These are phyloP conservation scores for Rotaria macrura DNA, from an alignment of 2,888 invertebrate genomes.

Conservation along the genomic window DNA sequence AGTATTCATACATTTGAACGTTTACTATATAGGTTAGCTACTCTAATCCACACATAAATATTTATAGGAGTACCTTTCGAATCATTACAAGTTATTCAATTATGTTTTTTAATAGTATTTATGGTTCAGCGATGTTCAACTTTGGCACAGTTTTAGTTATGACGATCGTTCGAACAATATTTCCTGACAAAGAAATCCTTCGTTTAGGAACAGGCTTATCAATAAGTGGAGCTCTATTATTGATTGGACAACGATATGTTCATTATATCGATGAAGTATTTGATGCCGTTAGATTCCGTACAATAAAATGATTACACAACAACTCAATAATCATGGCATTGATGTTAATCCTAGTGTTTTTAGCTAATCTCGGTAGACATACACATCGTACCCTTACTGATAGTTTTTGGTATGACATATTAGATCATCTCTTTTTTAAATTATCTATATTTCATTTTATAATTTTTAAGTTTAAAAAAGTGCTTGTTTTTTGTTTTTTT, in stretches of 20 bases:
- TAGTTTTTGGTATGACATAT: neutral
- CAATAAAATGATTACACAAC: neutral
- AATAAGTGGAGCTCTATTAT: neutral
- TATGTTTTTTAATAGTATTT: neutral
- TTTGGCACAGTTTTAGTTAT: neutral
- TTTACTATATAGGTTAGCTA: neutral
- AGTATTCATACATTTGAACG: neutral
- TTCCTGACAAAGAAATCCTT: neutral
- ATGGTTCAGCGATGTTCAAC: neutral
- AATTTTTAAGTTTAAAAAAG: neutral
- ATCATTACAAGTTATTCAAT: neutral
- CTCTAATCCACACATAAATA: neutral
- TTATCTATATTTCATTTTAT: neutral
- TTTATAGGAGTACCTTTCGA: neutral
- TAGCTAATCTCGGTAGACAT: neutral
- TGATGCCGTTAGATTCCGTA: neutral
- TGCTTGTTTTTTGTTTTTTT: neutral
- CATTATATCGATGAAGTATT: constrained; percentile 18
- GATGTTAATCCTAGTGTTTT: neutral
- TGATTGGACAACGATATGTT: neutral
- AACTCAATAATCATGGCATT: neutral
- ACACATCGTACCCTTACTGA: neutral
- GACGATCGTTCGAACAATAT: neutral
- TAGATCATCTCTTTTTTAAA: neutral
- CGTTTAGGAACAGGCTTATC: neutral